phyloP scores from a whole-genome alignment of 2,113 vertebrate species.

The Myocastor coypus region DNA sequence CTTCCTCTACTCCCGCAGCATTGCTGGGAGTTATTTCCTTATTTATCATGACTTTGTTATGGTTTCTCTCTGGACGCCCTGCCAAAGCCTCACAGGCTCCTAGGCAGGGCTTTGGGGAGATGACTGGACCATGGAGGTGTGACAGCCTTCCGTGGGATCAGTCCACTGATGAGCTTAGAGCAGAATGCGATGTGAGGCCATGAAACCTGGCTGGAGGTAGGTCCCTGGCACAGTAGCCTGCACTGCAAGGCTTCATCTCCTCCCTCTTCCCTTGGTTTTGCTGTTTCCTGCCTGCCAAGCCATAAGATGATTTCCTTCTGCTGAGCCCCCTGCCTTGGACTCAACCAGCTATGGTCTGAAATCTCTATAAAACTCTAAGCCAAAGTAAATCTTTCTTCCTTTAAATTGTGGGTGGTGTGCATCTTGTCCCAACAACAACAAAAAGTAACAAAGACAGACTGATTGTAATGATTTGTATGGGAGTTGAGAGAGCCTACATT shows the following conservation, averaged over 20 bases:
- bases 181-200: neutral
- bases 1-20: neutral
- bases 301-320: neutral
- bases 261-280: neutral
- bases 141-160: neutral
- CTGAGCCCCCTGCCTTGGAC: neutral
- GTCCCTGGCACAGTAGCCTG: neutral
- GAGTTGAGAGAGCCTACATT: neutral
- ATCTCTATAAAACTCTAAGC: neutral
- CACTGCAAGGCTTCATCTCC: neutral
- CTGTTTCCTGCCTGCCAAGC: neutral
- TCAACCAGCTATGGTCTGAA: neutral
- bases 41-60: neutral
- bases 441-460: neutral
- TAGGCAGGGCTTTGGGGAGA: neutral
- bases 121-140: neutral
- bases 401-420: neutral
- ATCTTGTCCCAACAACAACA: neutral
- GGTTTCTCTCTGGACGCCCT: neutral
- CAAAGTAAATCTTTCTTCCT: neutral
- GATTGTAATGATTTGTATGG: neutral
- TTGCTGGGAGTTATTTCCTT: neutral
- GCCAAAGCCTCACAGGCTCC: neutral
- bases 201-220: neutral
- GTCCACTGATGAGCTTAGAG: neutral